Evolutionary conservation across 30 jellyfish, hydroid and myxozoan genomes (phyloP), one percentile per base, ranked within the genome.

Genomic region (Pseudorhiza aurosa): DNA sequence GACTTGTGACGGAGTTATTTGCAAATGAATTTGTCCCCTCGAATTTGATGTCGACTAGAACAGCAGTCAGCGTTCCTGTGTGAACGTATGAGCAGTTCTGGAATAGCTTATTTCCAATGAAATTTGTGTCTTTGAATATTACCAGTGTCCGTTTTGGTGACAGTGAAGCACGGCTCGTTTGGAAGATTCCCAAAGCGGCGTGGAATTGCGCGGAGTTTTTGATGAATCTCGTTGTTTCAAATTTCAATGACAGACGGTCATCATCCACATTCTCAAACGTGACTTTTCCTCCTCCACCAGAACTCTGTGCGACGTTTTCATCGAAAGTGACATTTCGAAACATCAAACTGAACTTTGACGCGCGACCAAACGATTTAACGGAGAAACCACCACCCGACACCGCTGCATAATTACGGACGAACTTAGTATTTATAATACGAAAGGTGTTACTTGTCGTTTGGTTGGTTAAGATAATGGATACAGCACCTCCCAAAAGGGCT

Each of bases 241-340:
- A 77, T 3, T 9, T 17, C 12, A 27, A 44, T 50, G 62, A 24
- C 1, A 18, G 31, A 4, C 53, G 71, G n/a, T 60, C 64, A 25
- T 63, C 32, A 15, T 62, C 85, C 15, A 27, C 4, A 51, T 65
- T 68, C 18, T 81, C 72, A 37, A 83, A 56, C 22, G 57, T 4
- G 45, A 68, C 15, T 58, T 72, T 83, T 44, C 75, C 82, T 36
- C 82, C 95, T 53, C 95, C 95, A 8, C 82, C 82, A 36, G 75
- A 69, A 6, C n/a, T 19, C 12, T 26, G 31, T 1, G 87, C 95
- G 27, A 18, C 24, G 53, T 68, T 68, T 24, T 51, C 22, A 24
- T 8, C 69, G 36, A 83, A 69, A 3, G 63, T 44, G 19, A 45
- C 67, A 22, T 58, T 68, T 31, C 42, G 25, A 43, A 69, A 68